A percentile compares a stretch with the other conserved stretches of the same genome.
These are phyloP conservation scores for Plebejus argus DNA, from an alignment of 2,888 invertebrate genomes.

Conservation along the genomic window DNA sequence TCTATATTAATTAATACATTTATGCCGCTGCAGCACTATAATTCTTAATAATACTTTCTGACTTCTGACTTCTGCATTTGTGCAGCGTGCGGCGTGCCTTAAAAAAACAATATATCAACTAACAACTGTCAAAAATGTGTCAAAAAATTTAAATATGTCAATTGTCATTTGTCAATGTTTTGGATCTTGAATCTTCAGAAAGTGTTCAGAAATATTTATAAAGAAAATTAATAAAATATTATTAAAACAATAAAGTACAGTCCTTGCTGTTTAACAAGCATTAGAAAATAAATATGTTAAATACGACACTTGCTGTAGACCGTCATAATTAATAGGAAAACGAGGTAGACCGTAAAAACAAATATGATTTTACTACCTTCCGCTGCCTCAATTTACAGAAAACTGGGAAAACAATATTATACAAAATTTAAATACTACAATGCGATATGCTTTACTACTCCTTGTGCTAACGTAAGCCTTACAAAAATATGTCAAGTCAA, in stretches of 20 bases:
- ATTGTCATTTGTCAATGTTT: background rate
- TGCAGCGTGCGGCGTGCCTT: background rate
- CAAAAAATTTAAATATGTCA: background rate
- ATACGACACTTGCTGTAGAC: background rate
- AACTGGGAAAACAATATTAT: conserved; percentile 56
- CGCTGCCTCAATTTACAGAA: conserved; percentile 63
- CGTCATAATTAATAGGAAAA: background rate
- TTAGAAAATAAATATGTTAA: background rate
- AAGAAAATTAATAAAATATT: background rate
- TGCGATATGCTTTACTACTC: conserved; percentile 50
- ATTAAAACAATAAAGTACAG: background rate
- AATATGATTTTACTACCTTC: conserved; percentile 63
- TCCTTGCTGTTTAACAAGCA: background rate
- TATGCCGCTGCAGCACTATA: too few species aligned
- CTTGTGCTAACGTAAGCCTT: conserved; percentile 49
- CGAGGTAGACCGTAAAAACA: background rate
- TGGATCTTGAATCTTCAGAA: background rate
- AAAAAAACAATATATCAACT: background rate
- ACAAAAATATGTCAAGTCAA: conserved; percentile 44
- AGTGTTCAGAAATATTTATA: too few species aligned
- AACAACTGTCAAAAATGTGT: background rate
- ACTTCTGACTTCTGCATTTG: too few species aligned
- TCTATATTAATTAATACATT: too few species aligned
- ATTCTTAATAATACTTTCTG: too few species aligned
- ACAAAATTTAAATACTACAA: conserved; percentile 59